Conservation (phyloP, 2,113 vertebrate genomes). For the Columba janthina region DNA sequence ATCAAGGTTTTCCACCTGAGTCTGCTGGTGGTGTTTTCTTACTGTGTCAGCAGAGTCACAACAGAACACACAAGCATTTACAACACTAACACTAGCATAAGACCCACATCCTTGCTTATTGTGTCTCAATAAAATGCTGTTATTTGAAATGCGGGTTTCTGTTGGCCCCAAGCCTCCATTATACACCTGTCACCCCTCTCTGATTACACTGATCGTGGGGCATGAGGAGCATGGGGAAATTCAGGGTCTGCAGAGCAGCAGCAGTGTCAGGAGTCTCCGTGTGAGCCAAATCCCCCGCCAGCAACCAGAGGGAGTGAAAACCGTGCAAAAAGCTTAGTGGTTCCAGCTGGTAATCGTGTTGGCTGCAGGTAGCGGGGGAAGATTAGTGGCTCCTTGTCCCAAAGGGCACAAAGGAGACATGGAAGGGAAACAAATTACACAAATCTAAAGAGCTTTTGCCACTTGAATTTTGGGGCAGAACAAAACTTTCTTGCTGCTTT, state of each 20-base stretch:
- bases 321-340: neutral
- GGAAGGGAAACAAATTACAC: neutral
- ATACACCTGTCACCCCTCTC: accelerated
- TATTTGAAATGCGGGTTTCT: neutral
- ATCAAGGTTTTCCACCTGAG: neutral
- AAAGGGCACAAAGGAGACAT: neutral
- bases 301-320: neutral
- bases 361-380: neutral
- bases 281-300: neutral
- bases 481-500: neutral
- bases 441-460: neutral
- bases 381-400: neutral
- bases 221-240: accelerated
- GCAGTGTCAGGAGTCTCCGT: neutral
- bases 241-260: neutral
- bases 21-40: neutral
- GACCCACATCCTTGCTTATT: neutral
- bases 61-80: neutral
- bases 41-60: neutral
- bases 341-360: neutral
- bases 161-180: accelerated
- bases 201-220: neutral
- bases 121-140: accelerated
- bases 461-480: neutral
- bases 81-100: neutral